Percentiles rank a stretch among this genome's conserved stretches.
Evolutionary conservation across 37 sponge, comb jelly and placozoan species (phyloP).

Genomic region (Lycopodina hypogea): DNA sequence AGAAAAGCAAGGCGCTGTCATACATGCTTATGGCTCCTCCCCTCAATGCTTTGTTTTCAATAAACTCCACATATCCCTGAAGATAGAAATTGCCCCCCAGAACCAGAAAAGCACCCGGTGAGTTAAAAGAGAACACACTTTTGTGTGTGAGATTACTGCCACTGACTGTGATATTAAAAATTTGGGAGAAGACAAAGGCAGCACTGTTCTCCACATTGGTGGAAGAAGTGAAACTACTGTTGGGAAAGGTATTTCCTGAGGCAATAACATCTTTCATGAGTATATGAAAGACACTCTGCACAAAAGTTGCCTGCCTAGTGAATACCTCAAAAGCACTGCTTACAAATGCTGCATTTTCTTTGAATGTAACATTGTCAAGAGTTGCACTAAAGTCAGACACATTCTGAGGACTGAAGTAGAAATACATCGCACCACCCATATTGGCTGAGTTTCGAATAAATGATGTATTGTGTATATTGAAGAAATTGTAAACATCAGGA

Average conservation of each 20-base stretch:
- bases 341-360: neutral
- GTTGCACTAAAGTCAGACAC: neutral
- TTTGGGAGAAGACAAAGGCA: conserved; percentile 1
- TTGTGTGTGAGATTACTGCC: conserved; percentile 6
- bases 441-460: conserved; percentile 25
- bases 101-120: conserved; percentile 12
- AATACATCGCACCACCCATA: conserved; percentile 15
- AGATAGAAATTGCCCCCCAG: conserved; percentile 16
- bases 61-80: conserved; percentile 14
- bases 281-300: neutral
- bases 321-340: neutral
- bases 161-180: conserved; percentile 18
- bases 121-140: conserved; percentile 10
- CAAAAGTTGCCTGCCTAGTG: conserved; percentile 1
- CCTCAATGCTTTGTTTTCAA: conserved; percentile 16
- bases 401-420: conserved; percentile 14
- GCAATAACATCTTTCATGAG: conserved; percentile 26
- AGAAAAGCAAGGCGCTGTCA: conserved; percentile 20
- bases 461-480: neutral
- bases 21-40: conserved; percentile 32
- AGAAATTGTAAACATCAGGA: conserved; percentile 5
- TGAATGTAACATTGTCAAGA: conserved; percentile 3
- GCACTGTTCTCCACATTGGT: conserved; percentile 10
- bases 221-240: neutral
- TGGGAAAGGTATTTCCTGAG: conserved; percentile 13